Base-by-base conservation (phyloP, 2,797 vertebrate species). In the Coracias cyanogaster region DNA sequence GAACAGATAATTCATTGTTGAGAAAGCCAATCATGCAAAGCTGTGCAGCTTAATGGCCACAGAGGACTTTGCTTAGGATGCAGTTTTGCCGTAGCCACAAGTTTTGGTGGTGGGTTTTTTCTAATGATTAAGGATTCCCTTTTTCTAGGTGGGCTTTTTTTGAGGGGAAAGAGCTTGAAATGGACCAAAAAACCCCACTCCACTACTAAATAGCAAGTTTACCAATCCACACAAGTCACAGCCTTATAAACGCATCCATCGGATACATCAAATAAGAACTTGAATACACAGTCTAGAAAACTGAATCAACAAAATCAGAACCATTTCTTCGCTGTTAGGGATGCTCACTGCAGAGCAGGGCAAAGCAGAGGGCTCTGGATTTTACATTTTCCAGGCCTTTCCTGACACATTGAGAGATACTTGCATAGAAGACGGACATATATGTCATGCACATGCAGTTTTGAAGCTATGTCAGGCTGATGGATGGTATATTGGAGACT, bases 401-500 rank as follows among this genome's bases (percentile, higher is more conserved):
- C 4, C 24, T 19, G n/a, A 35, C 6, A 35, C 6, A 9, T 2
- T 14, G 21, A 51, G 24, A 54, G 18, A 57, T 18, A n/a, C 12
- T 28, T 19, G 15, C 45, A 57, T 3, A 67, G 48, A 52, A 67
- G 12, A 19, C 4, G 64, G 31, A 41, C 4, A 2, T 4, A 2
- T 7, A n/a, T 65, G 20, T 35, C 37, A 21, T 8, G 35, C 4
- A 26, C 0, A n/a, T 5, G 13, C 8, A 14, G 13, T 25, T 89
- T 46, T 62, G 54, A 69, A 82, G 17, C 7, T 84, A n/a, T n/a
- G 7, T 49, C 55, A 69, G 21, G 37, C 12, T 48, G 2, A 51
- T 5, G 2, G 25, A 19, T 13, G 21, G 6, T 5, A 3, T 22
- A 35, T 1, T 15, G 7, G 7, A 41, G 9, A 49, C 14, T 21